Base-by-base conservation (phyloP, 2,113 vertebrate species). In the Campylomormyrus tamandua region DNA sequence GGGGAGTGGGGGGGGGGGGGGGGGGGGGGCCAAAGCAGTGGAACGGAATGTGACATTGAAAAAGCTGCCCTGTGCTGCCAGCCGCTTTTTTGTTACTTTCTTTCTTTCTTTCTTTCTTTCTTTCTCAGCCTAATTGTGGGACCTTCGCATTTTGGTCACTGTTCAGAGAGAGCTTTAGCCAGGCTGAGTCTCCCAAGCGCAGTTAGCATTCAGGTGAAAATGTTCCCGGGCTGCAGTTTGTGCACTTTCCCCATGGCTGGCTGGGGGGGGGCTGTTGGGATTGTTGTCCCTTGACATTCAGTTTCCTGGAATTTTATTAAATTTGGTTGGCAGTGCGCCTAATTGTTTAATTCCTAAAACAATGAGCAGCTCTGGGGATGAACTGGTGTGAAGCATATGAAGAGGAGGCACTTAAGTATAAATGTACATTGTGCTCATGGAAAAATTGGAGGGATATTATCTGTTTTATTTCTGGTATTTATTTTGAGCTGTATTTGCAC, bases 301-400 rank as follows among this genome's bases (percentile, higher is more conserved):
- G 93, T 92, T 91, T 93, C 91, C 92, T 84, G 85, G 91, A 92
- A 94, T 92, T 93, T 90, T 48, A 90, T 91, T 88, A 94, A 90
- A 92, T 86, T 19, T 85, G 21, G 87, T 89, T 90, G 91, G 91
- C 90, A 91, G 87, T 62, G 31, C 3, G 31, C 11, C 49, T 56
- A 27, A 83, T n/a, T 91, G 19, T 83, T 70, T 52, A 49, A 19
- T 86, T 74, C 39, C 42, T 42, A 48, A 56, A 83, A 83, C 53
- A 46, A 17, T 52, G 52, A 62, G 50, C 70, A 49, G 42, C 62
- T 7, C 35, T 10, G 53, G 3, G 5, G 56, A 35, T 62, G 31
- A 2, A 24, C 39, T 62, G 3, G 19, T 66, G 3, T 66, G 56
- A 45, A 62, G 35, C 52, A 10, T 45, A 7, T 39, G 46, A 42